Base-by-base conservation (phyloP, 2,888 invertebrate genomes). In the Teleiodes luculella region DNA sequence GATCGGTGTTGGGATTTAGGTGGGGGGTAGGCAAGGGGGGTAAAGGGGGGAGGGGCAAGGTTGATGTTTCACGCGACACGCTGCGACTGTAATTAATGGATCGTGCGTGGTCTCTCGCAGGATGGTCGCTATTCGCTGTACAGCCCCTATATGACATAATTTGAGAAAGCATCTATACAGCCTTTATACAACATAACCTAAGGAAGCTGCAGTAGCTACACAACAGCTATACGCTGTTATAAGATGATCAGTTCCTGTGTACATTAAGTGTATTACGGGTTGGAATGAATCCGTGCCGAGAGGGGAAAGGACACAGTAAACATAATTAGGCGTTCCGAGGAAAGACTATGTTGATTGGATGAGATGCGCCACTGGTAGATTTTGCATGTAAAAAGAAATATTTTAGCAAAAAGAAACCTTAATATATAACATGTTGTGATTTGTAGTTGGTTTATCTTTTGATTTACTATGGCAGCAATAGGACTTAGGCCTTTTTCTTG, bases 341-440 rank as follows among this genome's bases (percentile, higher is more conserved):
- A 70, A 68, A 70, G 72, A 71, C 74, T 67, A 72, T 67, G 72
- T 74, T 82, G 79, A 83, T 83, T 83, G 76, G 74, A 79, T 63
- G 66, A 77, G 77, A 80, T 79, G 60, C 65, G 68, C 65, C 68
- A 63, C 68, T 65, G 65, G 66, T 74, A 75, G 73, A 77, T 77
- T 80, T 80, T 76, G 68, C 70, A 77, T 69, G 68, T 76, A 75
- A 78, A 78, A 74, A 72, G 73, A 74, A 74, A 80, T 78, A n/a
- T n/a, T n/a, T n/a, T n/a, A n/a, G n/a, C n/a, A n/a, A n/a, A n/a
- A n/a, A n/a, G n/a, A n/a, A n/a, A n/a, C n/a, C n/a, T n/a, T n/a
- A n/a, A n/a, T n/a, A n/a, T n/a, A n/a, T n/a, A n/a, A n/a, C n/a
- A n/a, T n/a, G n/a, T n/a, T n/a, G n/a, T n/a, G n/a, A n/a, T n/a